Evolutionary conservation across 1,140 invertebrate genomes (phyloP), one percentile per base, ranked within the genome.

Genomic region (Propsilocerus akamusi): DNA sequence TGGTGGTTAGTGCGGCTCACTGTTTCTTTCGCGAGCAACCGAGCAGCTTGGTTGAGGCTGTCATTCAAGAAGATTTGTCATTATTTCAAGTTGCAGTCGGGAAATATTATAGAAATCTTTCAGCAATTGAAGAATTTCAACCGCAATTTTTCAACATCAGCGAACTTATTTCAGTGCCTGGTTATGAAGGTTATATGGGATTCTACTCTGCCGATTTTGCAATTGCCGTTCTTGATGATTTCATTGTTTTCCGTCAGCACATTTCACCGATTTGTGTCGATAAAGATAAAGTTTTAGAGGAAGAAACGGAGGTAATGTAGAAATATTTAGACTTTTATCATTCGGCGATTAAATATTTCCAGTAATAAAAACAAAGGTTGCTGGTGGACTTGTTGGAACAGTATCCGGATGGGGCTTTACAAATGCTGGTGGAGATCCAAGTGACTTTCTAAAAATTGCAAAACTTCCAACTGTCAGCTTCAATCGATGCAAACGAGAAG

Each of bases 1-100:
- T 63, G 25, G 54, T 64, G 11, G 22, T 65, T 17, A 56, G 63
- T 64, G 52, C 62, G 58, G 70, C 69, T 0, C 69, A 72, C 46
- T 72, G 70, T 48, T 70, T 71, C 51, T 72, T 65, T 61, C 58
- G 59, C 10, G 67, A 66, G 25, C 34, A 41, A 41, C 34, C 34
- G 22, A 41, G 34, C 17, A 41, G 34, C 11, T 10, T 41, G 2
- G 8, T 20, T 20, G 26, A 28, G 4, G 50, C 52, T 8, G 56
- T 55, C 26, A 48, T 52, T 25, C 26, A 52, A 0, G 53, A 58
- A 0, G 53, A 52, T 12, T 24, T 59, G 1, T 49, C 55, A 2
- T 49, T 56, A 5, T 70, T 56, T 54, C 59, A 59, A 0, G 57
- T 71, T 4, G 67, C 64, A 1, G 58, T 58, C 0, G 69, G 67